These are phyloP conservation scores for Pedetes capensis DNA, from an alignment of 2,113 vertebrate genomes.

Conservation along the genomic window DNA sequence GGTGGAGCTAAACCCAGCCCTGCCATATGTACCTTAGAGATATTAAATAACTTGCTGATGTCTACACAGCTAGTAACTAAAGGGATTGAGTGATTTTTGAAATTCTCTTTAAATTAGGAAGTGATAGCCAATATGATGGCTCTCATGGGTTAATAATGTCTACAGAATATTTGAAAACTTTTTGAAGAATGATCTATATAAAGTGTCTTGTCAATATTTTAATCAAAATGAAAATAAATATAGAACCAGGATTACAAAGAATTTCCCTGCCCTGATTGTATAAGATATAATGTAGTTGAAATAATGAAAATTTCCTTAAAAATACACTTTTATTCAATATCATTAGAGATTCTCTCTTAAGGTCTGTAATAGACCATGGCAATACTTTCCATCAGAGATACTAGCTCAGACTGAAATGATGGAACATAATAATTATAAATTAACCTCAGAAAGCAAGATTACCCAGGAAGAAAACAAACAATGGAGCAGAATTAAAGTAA, in stretches of 20 bases:
- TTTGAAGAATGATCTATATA: not conserved
- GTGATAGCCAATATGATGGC: no score
- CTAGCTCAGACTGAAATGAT: not conserved
- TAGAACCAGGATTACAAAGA: not conserved
- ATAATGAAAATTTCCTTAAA: not conserved
- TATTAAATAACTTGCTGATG: no score
- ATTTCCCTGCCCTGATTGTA: not conserved
- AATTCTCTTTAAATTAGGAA: no score
- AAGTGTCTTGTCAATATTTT: not conserved
- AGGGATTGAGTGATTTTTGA: no score
- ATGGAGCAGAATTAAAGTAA: not conserved
- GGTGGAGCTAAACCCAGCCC: no score
- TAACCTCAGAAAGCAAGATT: not conserved
- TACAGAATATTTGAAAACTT: not conserved
- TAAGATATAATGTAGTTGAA: not conserved
- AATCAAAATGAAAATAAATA: not conserved
- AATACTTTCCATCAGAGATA: not conserved
- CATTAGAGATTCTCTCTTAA: not conserved
- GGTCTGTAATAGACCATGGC: not conserved
- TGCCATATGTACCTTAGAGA: no score
- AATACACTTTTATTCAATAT: not conserved
- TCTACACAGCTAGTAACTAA: no score
- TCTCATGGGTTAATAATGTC: not conserved
- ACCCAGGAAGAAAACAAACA: not conserved
- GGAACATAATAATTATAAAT: not conserved